Conservation (phyloP, 92 coral and sea anemone genomes). For the Isaurus tuberculatus region DNA sequence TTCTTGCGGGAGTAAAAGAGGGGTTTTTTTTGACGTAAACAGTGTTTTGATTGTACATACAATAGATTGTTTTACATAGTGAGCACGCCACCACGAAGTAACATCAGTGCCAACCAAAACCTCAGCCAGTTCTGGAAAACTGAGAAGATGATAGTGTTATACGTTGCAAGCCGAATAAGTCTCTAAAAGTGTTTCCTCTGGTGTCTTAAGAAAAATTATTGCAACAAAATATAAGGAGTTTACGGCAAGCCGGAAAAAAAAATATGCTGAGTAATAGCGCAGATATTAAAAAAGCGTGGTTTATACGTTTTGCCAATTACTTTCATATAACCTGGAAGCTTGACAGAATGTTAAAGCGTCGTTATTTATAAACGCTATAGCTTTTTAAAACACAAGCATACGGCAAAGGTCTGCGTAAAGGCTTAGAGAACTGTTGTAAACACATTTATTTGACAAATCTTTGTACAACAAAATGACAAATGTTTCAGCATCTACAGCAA, state of each 20-base stretch:
- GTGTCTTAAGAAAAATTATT: not conserved
- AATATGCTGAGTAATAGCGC: too few species aligned
- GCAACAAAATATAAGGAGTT: not conserved
- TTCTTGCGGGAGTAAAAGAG: not conserved
- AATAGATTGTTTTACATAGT: not conserved
- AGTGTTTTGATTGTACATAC: not conserved
- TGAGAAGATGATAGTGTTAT: not conserved
- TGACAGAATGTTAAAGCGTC: not conserved
- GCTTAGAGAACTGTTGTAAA: not conserved
- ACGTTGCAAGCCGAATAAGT: not conserved
- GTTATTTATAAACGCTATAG: not conserved
- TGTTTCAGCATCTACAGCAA: not conserved
- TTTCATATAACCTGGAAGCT: not conserved
- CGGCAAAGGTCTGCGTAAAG: not conserved
- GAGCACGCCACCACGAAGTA: not conserved
- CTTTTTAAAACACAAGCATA: not conserved
- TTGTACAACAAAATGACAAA: not conserved
- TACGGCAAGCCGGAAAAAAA: too few species aligned
- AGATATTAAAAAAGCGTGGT: not conserved
- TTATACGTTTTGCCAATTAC: not conserved
- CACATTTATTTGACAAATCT: not conserved
- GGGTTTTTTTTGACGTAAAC: not conserved
- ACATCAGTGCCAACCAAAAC: not conserved
- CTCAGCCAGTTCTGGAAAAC: not conserved
- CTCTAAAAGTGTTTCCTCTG: not conserved